Conservation (phyloP, 2,797 vertebrate genomes). For the Oreochromis mossambicus region DNA sequence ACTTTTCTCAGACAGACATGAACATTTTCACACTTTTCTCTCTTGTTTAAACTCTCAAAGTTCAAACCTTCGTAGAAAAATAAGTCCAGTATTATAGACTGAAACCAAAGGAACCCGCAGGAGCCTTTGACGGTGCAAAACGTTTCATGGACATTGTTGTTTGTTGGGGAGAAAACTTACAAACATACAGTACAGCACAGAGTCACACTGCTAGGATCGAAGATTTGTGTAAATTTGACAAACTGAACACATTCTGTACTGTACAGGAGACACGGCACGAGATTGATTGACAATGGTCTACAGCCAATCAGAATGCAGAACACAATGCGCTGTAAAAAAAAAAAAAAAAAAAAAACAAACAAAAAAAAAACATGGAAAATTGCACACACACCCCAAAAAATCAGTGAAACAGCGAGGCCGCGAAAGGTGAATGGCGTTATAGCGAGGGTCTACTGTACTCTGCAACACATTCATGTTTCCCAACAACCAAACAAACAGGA, state of each 20-base stretch:
- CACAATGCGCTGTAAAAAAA: background rate
- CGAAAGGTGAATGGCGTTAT: background rate
- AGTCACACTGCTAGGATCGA: background rate
- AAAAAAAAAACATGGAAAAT: background rate
- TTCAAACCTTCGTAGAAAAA: background rate
- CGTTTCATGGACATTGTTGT: background rate
- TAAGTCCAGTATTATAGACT: background rate
- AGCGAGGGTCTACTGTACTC: background rate
- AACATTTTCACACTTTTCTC: background rate
- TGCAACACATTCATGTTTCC: background rate
- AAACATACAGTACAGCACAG: background rate
- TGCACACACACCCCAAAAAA: background rate
- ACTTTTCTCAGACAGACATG: background rate
- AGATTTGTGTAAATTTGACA: background rate
- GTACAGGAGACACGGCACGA: background rate
- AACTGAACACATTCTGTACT: rapidly evolving
- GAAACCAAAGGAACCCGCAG: background rate
- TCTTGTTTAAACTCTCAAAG: background rate
- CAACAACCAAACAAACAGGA: background rate
- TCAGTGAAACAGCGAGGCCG: background rate
- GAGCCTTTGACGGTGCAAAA: background rate
- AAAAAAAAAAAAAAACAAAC: background rate
- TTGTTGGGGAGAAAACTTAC: background rate
- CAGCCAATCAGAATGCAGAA: background rate
- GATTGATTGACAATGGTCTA: background rate